phyloP scores from a whole-genome alignment of 2,797 vertebrate species.

The Rhabdophis nuchalis region DNA sequence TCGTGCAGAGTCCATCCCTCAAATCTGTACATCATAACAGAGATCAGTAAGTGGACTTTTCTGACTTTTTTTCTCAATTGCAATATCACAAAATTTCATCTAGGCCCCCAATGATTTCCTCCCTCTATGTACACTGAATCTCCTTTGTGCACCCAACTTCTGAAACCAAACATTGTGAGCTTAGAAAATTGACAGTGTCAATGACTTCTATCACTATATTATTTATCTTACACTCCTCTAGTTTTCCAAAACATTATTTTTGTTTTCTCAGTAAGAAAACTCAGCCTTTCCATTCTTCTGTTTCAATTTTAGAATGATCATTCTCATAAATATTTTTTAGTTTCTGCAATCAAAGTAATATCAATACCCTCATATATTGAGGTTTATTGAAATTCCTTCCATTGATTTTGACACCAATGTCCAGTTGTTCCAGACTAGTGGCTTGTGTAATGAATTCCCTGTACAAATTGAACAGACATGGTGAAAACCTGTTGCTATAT shows the following conservation, averaged over 20 bases:
- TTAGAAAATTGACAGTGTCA: neutral
- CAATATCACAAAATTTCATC: neutral
- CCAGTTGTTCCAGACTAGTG: neutral
- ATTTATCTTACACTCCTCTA: neutral
- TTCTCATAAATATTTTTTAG: neutral
- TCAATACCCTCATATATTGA: neutral
- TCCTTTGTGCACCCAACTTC: neutral
- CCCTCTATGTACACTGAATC: neutral
- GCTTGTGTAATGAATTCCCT: neutral
- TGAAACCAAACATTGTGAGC: neutral
- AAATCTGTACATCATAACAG: neutral
- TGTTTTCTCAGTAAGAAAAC: neutral
- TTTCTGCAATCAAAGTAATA: neutral
- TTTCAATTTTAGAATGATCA: neutral
- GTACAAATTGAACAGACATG: neutral
- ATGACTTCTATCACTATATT: neutral
- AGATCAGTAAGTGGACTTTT: neutral
- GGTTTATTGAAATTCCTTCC: neutral
- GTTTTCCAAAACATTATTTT: neutral
- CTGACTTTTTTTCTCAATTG: neutral
- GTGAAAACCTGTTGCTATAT: neutral
- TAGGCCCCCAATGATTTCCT: neutral
- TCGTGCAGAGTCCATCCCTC: neutral
- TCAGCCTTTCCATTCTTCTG: neutral
- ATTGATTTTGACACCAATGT: neutral